Evolutionary conservation across 2,888 invertebrate species (phyloP).

Genomic region (Zaprionus obscuricornis): DNA sequence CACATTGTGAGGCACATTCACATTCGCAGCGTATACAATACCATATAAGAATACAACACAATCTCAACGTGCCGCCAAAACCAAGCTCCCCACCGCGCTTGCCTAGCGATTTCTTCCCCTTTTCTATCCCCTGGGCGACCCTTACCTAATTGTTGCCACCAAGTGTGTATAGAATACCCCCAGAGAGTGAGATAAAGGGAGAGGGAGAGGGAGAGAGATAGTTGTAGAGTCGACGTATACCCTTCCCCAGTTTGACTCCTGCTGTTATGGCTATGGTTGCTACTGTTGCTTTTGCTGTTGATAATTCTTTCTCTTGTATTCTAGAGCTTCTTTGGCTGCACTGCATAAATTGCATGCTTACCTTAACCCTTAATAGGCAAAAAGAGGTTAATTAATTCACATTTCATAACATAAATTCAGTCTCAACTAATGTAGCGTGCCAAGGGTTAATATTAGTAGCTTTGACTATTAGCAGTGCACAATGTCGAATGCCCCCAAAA

Average conservation of each 20-base stretch:
- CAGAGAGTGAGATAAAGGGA: too few species aligned
- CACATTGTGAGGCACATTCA: constrained; percentile 45
- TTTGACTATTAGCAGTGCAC: background rate
- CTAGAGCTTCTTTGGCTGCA: constrained; percentile 19
- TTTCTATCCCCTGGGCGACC: too few species aligned
- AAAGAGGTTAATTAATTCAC: background rate
- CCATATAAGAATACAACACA: constrained; percentile 17
- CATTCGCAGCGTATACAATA: constrained; percentile 15
- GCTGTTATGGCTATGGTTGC: background rate
- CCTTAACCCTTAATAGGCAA: constrained; percentile 27
- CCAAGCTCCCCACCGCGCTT: constrained; percentile 6
- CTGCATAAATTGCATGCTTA: constrained; percentile 7
- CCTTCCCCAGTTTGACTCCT: constrained; percentile 1
- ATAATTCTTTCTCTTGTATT: too few species aligned
- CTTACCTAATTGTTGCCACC: too few species aligned
- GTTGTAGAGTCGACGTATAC: constrained; percentile 22
- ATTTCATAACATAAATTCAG: too few species aligned
- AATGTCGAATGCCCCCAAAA: constrained; percentile 24
- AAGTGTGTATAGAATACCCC: too few species aligned
- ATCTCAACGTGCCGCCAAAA: constrained; percentile 34
- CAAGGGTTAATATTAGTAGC: constrained; percentile 28
- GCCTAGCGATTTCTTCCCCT: too few species aligned
- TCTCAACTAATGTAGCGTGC: too few species aligned
- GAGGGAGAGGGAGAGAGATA: too few species aligned
- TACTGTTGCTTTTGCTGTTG: background rate